Conservation (phyloP, 2,888 invertebrate genomes). For the Campoletis raptor region DNA sequence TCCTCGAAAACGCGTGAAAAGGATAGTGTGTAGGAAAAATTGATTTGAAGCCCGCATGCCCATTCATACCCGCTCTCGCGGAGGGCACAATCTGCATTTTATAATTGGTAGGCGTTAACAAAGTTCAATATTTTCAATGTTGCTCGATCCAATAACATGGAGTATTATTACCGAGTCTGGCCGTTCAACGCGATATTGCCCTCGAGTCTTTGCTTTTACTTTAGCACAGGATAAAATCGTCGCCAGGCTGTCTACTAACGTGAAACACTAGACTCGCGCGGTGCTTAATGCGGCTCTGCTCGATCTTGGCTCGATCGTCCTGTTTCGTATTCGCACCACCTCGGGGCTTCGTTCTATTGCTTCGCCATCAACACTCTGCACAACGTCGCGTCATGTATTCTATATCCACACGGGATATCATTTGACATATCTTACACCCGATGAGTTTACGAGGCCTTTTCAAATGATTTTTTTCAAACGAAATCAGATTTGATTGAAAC, state of each 20-base stretch:
- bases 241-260: slow-evolving; percentile 58
- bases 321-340: slow-evolving; percentile 30
- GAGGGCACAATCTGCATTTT: slow-evolving; percentile 4
- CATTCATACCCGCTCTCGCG: background rate
- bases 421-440: background rate
- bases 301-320: background rate
- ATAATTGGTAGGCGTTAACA: slow-evolving; percentile 13
- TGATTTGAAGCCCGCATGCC: background rate
- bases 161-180: slow-evolving; percentile 64
- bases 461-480: too few relatives aligned
- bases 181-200: slow-evolving; percentile 23
- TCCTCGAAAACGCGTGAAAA: background rate
- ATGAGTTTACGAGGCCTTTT: background rate
- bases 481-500: background rate
- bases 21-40: background rate
- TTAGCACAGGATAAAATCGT: slow-evolving; percentile 10
- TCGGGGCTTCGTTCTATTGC: slow-evolving; percentile 22
- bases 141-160: slow-evolving; percentile 59
- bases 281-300: background rate
- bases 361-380: background rate
- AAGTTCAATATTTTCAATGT: slow-evolving; percentile 20
- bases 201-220: slow-evolving; percentile 20
- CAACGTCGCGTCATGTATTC: background rate
- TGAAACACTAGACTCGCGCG: slow-evolving; percentile 34
- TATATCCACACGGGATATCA: background rate